Evolutionary conservation across 2,888 invertebrate genomes (phyloP).

Genomic region (Sminthurides aquaticus): DNA sequence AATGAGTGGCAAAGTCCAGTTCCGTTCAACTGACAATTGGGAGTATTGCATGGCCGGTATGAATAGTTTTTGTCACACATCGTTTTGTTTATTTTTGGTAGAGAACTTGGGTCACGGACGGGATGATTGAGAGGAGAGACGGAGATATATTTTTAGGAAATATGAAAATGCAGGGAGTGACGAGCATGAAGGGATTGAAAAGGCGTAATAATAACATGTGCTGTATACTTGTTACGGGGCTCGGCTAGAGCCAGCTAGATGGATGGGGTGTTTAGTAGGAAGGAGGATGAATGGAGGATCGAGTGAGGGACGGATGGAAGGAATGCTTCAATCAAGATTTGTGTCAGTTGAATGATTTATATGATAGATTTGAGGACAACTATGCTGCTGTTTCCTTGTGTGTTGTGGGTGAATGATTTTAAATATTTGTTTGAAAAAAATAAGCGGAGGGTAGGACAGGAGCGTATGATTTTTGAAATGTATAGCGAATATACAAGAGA

Average conservation of each 20-base stretch:
- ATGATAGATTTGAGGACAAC: slow-evolving; percentile 1
- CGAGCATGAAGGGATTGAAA: too few species aligned
- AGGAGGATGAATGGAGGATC: neutral
- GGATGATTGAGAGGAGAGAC: too few species aligned
- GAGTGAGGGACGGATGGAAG: neutral
- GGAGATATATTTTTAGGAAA: neutral
- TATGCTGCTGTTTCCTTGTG: neutral
- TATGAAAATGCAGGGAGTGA: neutral
- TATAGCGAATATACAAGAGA: neutral
- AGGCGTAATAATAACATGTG: too few species aligned
- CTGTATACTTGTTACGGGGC: too few species aligned
- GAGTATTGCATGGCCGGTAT: too few species aligned
- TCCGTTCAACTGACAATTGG: too few species aligned
- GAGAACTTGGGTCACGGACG: too few species aligned
- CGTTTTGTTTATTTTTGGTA: too few species aligned
- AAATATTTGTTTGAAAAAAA: neutral
- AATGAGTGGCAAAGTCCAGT: too few species aligned
- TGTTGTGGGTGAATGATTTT: neutral
- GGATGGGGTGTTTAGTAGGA: neutral
- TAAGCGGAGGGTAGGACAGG: neutral
- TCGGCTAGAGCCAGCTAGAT: neutral
- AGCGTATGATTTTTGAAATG: neutral
- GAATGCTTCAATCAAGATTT: slow-evolving; percentile 25
- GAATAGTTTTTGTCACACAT: too few species aligned
- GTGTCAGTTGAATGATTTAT: slow-evolving; percentile 25